Conservation (phyloP, 1,140 invertebrate species). For the Helicorthomorpha holstii region DNA sequence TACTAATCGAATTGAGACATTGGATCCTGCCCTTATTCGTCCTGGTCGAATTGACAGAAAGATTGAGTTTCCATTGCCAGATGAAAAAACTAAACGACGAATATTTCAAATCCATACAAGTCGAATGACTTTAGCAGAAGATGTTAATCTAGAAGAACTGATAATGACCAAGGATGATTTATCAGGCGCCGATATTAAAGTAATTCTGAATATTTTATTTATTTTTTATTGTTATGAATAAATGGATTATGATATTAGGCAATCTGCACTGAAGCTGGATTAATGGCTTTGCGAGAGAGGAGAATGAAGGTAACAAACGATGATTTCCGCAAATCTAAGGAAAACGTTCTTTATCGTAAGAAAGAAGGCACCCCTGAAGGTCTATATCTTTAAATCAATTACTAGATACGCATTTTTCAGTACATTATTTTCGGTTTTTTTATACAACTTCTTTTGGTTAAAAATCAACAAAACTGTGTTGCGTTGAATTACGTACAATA, state of each 20-base stretch:
- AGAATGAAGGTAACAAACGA: constrained; percentile 99
- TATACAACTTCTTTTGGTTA: too few species aligned
- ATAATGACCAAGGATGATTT: constrained; percentile 99
- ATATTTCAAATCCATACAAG: constrained; percentile 99
- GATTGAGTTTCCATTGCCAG: constrained; percentile 97
- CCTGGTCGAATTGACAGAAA: constrained; percentile 98
- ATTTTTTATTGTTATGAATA: not conserved
- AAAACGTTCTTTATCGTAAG: constrained; percentile 97
- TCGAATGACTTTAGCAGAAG: constrained; percentile 90
- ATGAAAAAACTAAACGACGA: constrained; percentile 95
- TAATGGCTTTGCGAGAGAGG: constrained; percentile 91
- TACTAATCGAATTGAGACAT: constrained; percentile 96
- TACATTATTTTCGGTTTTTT: too few species aligned
- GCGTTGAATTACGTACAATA: too few species aligned
- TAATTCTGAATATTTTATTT: constrained; percentile 15
- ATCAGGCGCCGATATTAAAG: constrained; percentile 78
- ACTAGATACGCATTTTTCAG: too few species aligned
- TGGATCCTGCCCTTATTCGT: constrained; percentile 95
- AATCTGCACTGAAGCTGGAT: constrained; percentile 98
- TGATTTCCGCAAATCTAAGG: constrained; percentile 98
- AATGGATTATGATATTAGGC: constrained; percentile 38
- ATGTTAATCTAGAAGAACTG: constrained; percentile 94
- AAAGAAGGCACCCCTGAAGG: constrained; percentile 99
- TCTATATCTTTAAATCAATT: constrained; percentile 87
- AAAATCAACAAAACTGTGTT: too few species aligned